These are phyloP conservation scores for Kuschelorhynchus macadamiae DNA, from an alignment of 2,888 invertebrate genomes.

Conservation along the genomic window DNA sequence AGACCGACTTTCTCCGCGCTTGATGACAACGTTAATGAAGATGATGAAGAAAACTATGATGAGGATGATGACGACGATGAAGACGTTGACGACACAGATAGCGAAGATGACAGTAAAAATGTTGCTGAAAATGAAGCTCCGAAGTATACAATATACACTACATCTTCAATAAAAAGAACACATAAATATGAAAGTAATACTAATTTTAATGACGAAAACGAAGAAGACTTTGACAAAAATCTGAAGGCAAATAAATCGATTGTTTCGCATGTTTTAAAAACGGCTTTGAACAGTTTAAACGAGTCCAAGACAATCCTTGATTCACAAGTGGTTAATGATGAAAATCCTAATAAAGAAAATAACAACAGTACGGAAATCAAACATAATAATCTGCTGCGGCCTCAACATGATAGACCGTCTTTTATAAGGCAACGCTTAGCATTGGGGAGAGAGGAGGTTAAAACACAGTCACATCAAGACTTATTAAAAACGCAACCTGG, in stretches of 20 bases:
- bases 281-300: slow-evolving; percentile 34
- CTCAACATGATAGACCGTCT: slow-evolving; percentile 12
- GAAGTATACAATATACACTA: slow-evolving; percentile 42
- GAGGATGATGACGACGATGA: slow-evolving; percentile 11
- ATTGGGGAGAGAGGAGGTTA: slow-evolving; percentile 19
- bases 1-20: slow-evolving; percentile 26
- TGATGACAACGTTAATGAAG: slow-evolving; percentile 8
- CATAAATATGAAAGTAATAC: slow-evolving; percentile 47
- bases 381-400: not conserved
- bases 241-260: slow-evolving; percentile 41
- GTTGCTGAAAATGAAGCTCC: slow-evolving; percentile 32
- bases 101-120: slow-evolving; percentile 4
- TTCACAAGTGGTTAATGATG: slow-evolving; percentile 4
- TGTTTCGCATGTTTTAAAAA: slow-evolving; percentile 22
- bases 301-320: slow-evolving; percentile 34
- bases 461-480: slow-evolving; percentile 23
- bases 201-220: slow-evolving; percentile 50
- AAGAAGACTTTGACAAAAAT: slow-evolving; percentile 33
- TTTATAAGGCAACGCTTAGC: slow-evolving; percentile 20
- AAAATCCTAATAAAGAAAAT: not conserved
- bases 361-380: not conserved
- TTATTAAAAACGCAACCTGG: slow-evolving; percentile 21
- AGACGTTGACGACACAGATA: slow-evolving; percentile 16
- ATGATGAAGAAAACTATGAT: slow-evolving; percentile 48
- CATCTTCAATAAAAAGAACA: slow-evolving; percentile 37